Percentiles rank a stretch among this genome's conserved stretches.
phyloP scores from a whole-genome alignment of 1,140 invertebrate species.

The Doryteuthis pealeii region DNA sequence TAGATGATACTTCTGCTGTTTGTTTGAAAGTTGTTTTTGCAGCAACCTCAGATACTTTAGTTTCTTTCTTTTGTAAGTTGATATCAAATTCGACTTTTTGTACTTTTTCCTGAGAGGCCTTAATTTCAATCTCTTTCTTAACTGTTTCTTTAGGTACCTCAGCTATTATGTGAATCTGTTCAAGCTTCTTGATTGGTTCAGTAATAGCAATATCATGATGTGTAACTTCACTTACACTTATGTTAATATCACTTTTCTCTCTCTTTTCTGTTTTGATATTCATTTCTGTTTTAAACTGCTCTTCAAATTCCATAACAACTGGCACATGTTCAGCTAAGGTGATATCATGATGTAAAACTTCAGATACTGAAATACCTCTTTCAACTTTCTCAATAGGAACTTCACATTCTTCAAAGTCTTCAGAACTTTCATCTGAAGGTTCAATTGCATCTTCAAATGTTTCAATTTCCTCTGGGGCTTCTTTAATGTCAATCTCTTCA shows the following conservation, averaged over 20 bases:
- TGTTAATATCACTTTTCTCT: neutral
- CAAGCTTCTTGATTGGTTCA: neutral
- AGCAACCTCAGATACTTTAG: neutral
- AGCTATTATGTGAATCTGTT: no score
- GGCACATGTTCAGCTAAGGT: neutral
- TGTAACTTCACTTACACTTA: neutral
- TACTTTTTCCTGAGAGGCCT: no score
- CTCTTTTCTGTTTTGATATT: neutral
- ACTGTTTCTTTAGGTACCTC: neutral
- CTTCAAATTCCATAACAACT: neutral
- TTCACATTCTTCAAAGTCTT: constrained; percentile 2
- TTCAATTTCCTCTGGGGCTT: constrained; percentile 20
- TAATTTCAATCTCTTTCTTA: neutral
- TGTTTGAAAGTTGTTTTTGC: neutral
- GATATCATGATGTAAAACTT: neutral
- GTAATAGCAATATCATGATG: neutral
- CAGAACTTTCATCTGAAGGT: constrained; percentile 5
- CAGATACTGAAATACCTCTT: neutral
- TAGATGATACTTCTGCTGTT: neutral
- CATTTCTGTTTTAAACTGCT: neutral
- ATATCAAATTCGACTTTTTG: no score
- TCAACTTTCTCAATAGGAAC: neutral
- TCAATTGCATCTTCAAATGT: constrained; percentile 14
- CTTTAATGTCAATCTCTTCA: constrained; percentile 19
- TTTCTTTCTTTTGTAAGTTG: no score